Percentiles rank a stretch among this genome's conserved stretches.
phyloP scores from a whole-genome alignment of 2,113 vertebrate genomes.

The Aegotheles bennettii region DNA sequence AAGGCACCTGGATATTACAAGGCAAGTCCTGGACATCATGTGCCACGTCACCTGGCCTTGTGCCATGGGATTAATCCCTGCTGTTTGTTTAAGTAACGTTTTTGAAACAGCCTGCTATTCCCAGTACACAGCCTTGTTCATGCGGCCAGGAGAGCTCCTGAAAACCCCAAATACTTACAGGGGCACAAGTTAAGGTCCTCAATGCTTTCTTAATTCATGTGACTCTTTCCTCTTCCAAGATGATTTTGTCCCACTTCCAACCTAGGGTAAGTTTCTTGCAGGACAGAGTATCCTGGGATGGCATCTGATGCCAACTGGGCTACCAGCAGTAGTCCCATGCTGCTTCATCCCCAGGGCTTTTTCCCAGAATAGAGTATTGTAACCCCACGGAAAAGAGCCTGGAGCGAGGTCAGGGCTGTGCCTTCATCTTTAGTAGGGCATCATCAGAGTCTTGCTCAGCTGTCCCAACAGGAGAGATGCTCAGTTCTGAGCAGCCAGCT shows the following conservation, averaged over 20 bases:
- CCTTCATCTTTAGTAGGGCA: background rate
- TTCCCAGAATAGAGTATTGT: background rate
- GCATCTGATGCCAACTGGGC: background rate
- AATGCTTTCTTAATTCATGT: background rate
- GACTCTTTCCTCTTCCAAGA: background rate
- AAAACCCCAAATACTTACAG: background rate
- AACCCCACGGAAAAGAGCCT: background rate
- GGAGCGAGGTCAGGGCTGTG: background rate
- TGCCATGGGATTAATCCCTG: background rate
- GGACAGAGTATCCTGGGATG: background rate
- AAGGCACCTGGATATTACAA: background rate
- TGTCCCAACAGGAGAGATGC: background rate
- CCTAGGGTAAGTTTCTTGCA: background rate
- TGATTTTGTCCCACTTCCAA: background rate
- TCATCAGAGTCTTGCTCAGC: background rate
- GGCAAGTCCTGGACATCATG: background rate
- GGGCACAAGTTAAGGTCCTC: background rate
- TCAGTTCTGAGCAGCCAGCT: background rate
- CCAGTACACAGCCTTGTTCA: background rate
- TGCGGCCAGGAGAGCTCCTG: rapidly evolving
- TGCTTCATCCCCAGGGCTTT: background rate
- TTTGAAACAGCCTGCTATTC: background rate
- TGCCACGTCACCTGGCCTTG: background rate
- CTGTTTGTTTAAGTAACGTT: background rate
- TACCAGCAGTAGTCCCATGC: rapidly evolving